These are phyloP conservation scores for Adelosebastes latens DNA, from an alignment of 2,797 vertebrate species.

Conservation along the genomic window DNA sequence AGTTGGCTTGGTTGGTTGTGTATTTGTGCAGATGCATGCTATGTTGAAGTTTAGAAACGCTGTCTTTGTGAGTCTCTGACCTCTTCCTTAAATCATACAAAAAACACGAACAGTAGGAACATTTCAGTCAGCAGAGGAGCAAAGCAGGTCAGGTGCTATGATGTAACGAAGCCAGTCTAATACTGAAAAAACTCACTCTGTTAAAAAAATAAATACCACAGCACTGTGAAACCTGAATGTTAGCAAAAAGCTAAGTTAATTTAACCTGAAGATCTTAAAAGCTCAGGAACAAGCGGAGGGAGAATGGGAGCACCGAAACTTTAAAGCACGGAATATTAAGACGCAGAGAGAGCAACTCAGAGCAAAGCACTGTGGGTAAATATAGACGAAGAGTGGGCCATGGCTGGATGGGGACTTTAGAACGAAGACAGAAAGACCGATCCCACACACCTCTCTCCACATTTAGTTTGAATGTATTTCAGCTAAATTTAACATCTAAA, in stretches of 20 bases:
- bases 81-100: slow-evolving; percentile 36
- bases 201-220: background rate
- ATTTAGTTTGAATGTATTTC: background rate
- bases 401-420: slow-evolving; percentile 35
- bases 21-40: slow-evolving; percentile 80
- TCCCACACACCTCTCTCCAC: slow-evolving; percentile 32
- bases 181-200: background rate
- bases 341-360: slow-evolving; percentile 21
- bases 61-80: slow-evolving; percentile 54
- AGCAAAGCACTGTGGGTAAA: slow-evolving; percentile 67
- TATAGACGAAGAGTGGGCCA: slow-evolving; percentile 12
- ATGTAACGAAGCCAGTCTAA: slow-evolving; percentile 20
- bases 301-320: slow-evolving; percentile 9
- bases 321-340: background rate
- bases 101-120: slow-evolving; percentile 11
- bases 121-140: slow-evolving; percentile 21
- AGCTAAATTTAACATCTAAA: background rate
- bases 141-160: slow-evolving; percentile 34
- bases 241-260: too few relatives aligned
- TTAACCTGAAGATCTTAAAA: slow-evolving; percentile 39
- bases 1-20: slow-evolving; percentile 76
- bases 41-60: slow-evolving; percentile 69
- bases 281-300: slow-evolving; percentile 52
- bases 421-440: slow-evolving; percentile 46
- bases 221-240: slow-evolving; percentile 53